Conservation (phyloP, 2,113 vertebrate species). For the Clinocottus analis region DNA sequence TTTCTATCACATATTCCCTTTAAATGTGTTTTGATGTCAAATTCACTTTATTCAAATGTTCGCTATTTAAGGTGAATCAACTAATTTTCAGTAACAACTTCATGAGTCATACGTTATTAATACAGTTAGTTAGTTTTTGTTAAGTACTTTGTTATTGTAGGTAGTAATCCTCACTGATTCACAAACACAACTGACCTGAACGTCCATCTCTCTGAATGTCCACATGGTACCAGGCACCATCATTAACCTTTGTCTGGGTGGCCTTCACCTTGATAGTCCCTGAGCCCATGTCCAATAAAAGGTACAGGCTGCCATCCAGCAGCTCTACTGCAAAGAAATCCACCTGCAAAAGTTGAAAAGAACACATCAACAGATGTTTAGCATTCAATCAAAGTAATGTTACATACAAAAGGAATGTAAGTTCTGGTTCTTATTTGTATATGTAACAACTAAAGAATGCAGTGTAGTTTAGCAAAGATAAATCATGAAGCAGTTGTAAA, state of each 20-base stretch:
- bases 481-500: too few species aligned
- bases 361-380: background rate
- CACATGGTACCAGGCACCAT: slow-evolving; percentile 98
- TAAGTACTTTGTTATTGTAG: too few species aligned
- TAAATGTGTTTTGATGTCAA: background rate
- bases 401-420: background rate
- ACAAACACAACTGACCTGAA: slow-evolving; percentile 86
- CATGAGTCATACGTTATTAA: too few species aligned
- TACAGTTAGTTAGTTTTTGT: too few species aligned
- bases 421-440: background rate
- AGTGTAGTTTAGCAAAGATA: background rate
- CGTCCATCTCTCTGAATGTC: slow-evolving; percentile 97
- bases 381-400: background rate
- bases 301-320: slow-evolving; percentile 94
- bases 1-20: background rate
- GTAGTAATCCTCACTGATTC: background rate
- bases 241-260: slow-evolving; percentile 97
- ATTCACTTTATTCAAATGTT: too few species aligned
- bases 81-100: background rate
- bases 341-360: slow-evolving; percentile 75
- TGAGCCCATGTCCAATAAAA: slow-evolving; percentile 98
- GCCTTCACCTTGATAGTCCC: slow-evolving; percentile 99
- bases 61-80: background rate
- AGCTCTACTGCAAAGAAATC: slow-evolving; percentile 99
- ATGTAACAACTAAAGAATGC: too few species aligned